phyloP scores from a whole-genome alignment of 1,140 invertebrate species.

The Cherax quadricarinatus region DNA sequence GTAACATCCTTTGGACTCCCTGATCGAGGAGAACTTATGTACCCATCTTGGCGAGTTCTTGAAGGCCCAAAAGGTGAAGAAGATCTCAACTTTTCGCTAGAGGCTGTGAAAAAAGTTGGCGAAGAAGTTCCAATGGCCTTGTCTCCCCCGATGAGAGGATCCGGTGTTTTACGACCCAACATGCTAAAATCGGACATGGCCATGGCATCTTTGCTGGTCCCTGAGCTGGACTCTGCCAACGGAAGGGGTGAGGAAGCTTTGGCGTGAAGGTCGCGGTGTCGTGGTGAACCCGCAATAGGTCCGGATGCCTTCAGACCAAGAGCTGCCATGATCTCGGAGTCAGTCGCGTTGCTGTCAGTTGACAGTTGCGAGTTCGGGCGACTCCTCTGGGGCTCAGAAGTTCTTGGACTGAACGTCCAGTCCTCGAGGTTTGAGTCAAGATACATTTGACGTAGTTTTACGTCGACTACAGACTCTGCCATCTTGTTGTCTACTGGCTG shows the following conservation, averaged over 20 bases:
- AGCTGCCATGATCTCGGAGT: slow-evolving; percentile 79
- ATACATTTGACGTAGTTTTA: slow-evolving; percentile 84
- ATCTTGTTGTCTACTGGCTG: slow-evolving; percentile 76
- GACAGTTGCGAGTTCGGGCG: slow-evolving; percentile 81
- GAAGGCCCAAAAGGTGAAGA: slow-evolving; percentile 46
- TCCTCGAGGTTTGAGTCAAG: slow-evolving; percentile 82
- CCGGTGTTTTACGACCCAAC: slow-evolving; percentile 63
- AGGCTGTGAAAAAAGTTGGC: slow-evolving; percentile 58
- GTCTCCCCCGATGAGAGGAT: slow-evolving; percentile 46
- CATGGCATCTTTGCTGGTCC: slow-evolving; percentile 34
- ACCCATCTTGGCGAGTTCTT: slow-evolving; percentile 67
- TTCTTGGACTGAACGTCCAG: slow-evolving; percentile 79
- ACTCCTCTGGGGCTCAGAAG: slow-evolving; percentile 75
- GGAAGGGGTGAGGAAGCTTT: slow-evolving; percentile 54
- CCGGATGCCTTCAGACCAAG: slow-evolving; percentile 75
- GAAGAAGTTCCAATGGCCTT: slow-evolving; percentile 42
- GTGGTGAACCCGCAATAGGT: slow-evolving; percentile 59
- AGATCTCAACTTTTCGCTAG: slow-evolving; percentile 42
- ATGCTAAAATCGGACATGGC: slow-evolving; percentile 50
- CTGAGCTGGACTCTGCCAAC: background rate
- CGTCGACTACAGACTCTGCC: slow-evolving; percentile 81
- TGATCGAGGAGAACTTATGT: slow-evolving; percentile 51
- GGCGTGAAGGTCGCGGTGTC: slow-evolving; percentile 45
- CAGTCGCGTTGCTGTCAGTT: slow-evolving; percentile 76
- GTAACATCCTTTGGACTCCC: slow-evolving; percentile 66